Base-by-base conservation (phyloP, 2,797 vertebrate genomes). In the Schizopygopsis malacanthus region DNA sequence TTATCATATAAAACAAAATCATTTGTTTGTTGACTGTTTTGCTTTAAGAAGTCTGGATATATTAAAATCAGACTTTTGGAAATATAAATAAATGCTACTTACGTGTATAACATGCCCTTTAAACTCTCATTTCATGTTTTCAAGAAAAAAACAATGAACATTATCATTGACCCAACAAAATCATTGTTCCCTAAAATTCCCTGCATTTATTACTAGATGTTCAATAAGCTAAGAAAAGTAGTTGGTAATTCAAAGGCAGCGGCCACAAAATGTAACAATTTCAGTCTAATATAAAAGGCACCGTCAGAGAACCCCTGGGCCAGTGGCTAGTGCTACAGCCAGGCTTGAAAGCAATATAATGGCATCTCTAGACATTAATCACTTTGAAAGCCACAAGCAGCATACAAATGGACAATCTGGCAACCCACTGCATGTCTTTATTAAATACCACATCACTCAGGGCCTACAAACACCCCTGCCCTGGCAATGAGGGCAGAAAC, bases 341-440 rank as follows among this genome's bases (percentile, higher is more conserved):
- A 89, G 87, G 88, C 88, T 37, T 88, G 87, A 91, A 89, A 91
- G 33, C 92, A 92, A 94, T 93, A 91, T 93, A 94, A 95, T 91
- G 91, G 92, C 89, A 88, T 88, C 33, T 82, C 89, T 86, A 90
- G 37, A 92, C 92, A 92, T 95, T 94, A 95, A 96, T 96, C 95
- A 96, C 92, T 90, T 83, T 87, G 89, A 92, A 93, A 89, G 87
- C 91, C 88, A 91, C 25, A 85, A 87, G 91, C 88, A 90, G 90
- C 92, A 91, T 85, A 89, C 92, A 93, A 93, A 94, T 89, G 87
- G 92, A 92, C 92, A 92, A 94, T 92, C 92, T 93, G 90, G 91
- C 89, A 92, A 92, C 90, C 86, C 86, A 45, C 45, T 6, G 43
- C 43, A 91, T 88, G 92, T 94, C 94, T 94, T 94, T 94, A 94